Percentiles rank a stretch among this genome's conserved stretches.
phyloP scores from a whole-genome alignment of 2,797 vertebrate species.

The Sarcoramphus papa region DNA sequence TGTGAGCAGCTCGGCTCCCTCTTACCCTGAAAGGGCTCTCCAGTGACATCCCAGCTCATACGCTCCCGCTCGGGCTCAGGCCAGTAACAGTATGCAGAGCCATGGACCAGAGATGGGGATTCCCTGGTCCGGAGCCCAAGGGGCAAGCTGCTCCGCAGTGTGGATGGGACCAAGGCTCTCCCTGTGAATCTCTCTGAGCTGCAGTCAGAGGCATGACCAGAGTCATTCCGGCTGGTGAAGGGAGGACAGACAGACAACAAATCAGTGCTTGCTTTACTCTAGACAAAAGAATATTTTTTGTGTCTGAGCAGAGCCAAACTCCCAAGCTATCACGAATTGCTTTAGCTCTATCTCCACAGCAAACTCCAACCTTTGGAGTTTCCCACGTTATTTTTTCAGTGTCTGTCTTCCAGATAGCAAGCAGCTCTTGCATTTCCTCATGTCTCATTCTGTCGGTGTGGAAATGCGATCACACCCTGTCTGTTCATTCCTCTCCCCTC shows the following conservation, averaged over 20 bases:
- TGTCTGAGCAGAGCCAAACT: neutral
- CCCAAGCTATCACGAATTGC: neutral
- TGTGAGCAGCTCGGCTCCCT: neutral
- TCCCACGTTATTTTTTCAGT: neutral
- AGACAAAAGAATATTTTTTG: neutral
- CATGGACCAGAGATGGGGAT: neutral
- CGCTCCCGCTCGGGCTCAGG: neutral
- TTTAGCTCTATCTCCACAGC: neutral
- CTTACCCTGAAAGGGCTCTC: neutral
- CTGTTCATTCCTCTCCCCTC: neutral
- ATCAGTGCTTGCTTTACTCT: neutral
- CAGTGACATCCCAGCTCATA: rapidly evolving
- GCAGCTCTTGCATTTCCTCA: neutral
- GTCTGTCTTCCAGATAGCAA: neutral
- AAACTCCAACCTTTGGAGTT: neutral
- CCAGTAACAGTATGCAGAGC: rapidly evolving
- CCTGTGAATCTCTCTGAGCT: rapidly evolving
- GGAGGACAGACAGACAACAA: neutral
- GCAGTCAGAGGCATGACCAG: neutral
- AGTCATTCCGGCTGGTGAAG: rapidly evolving
- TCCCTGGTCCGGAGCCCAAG: neutral
- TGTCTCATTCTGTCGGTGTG: neutral
- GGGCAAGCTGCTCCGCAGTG: rapidly evolving
- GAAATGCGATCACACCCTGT: neutral
- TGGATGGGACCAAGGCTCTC: neutral